Percentiles rank a stretch among this genome's conserved stretches.
These are phyloP conservation scores for Caenorhabditis tropicalis DNA, from an alignment of 1,140 invertebrate genomes.

Conservation along the genomic window DNA sequence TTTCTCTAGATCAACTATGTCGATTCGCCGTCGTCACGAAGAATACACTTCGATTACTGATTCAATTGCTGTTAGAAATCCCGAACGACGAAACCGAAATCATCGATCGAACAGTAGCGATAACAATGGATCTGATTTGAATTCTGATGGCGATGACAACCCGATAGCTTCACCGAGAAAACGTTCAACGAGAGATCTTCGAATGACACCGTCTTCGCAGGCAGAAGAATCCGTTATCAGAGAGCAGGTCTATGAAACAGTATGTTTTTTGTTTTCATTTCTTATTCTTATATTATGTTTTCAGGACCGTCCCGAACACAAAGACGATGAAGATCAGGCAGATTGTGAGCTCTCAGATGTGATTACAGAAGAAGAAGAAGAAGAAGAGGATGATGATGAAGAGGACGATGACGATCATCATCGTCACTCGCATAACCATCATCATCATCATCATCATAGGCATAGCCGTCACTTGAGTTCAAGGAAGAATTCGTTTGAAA, in stretches of 20 bases:
- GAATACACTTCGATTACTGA: constrained; percentile 21
- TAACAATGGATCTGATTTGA: neutral
- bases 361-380: constrained; percentile 26
- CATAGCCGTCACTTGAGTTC: too few species aligned
- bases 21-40: constrained; percentile 6
- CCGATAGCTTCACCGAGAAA: neutral
- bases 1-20: neutral
- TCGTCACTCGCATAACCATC: neutral
- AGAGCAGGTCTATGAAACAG: neutral
- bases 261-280: neutral
- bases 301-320: neutral
- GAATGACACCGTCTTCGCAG: neutral
- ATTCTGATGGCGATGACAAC: constrained; percentile 1
- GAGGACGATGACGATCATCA: neutral
- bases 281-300: neutral
- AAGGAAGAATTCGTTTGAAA: neutral
- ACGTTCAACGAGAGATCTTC: constrained; percentile 27
- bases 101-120: constrained; percentile 17
- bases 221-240: neutral
- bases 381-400: neutral
- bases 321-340: constrained; percentile 21
- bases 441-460: too few species aligned
- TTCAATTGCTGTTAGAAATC: constrained; percentile 3
- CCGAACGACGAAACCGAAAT: neutral
- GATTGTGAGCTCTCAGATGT: constrained; percentile 18